Conservation (phyloP, 2,113 vertebrate species). For the Dendrocopos noguchii region DNA sequence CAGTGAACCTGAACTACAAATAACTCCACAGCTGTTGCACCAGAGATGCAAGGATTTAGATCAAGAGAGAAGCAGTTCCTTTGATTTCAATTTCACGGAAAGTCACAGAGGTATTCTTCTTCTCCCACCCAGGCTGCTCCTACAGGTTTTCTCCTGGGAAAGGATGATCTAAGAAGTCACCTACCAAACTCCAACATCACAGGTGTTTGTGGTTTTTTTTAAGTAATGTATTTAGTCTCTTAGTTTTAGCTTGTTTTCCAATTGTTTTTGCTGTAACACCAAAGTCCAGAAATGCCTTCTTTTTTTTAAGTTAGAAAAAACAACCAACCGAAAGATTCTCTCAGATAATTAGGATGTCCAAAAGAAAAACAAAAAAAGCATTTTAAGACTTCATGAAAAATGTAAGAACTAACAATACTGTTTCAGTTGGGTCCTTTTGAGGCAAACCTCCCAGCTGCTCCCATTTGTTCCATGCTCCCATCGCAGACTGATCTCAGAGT, state of each 20-base stretch:
- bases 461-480: neutral
- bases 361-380: too few species aligned
- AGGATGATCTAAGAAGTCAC: neutral
- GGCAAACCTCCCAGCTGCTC: neutral
- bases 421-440: neutral
- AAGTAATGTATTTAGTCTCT: neutral
- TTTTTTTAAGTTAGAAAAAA: neutral
- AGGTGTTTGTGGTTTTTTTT: neutral
- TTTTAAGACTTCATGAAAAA: neutral
- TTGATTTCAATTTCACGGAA: neutral
- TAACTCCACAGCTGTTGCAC: slow-evolving; percentile 29
- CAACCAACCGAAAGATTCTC: neutral
- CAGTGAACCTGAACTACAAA: slow-evolving; percentile 41
- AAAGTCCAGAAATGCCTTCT: neutral
- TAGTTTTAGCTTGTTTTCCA: neutral
- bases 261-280: neutral
- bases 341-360: neutral
- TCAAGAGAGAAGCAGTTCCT: neutral
- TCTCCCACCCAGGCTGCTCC: neutral
- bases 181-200: neutral
- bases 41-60: slow-evolving; percentile 8
- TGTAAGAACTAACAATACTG: neutral
- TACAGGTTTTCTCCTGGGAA: neutral
- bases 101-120: neutral
- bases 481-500: neutral